Base-by-base conservation (phyloP, 2,888 invertebrate species). In the Leptarthrus brevirostris region DNA sequence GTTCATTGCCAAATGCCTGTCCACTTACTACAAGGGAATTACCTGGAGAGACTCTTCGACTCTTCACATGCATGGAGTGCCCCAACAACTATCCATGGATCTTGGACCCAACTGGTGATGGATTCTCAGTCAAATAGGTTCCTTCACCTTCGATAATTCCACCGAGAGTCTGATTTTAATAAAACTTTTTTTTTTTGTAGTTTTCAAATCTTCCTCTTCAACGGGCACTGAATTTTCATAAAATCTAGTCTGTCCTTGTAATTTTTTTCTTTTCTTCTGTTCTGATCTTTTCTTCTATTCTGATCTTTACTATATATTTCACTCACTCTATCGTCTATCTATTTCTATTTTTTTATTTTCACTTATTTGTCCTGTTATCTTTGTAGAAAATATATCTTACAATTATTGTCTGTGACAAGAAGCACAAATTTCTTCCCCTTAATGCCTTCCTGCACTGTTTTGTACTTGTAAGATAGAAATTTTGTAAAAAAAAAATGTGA, bases 1-100 rank as follows among this genome's bases (percentile, higher is more conserved):
- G 96, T 83, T 96, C 95, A 1, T 86, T 96, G 80, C 96, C 96
- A 74, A 96, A 96, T 82, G 92, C 95, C 72, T 96, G 96, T 83
- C 93, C 95, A 12, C 86, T 96, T 79, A 95, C 91, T 54, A 96
- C 96, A 75, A 88, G 95, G 81, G 96, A 96, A 86, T 86, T 96
- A 78, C 96, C 96, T 34, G 96, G 96, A 76, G 96, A 96, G 86
- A 95, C 94, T 58, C 89, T 96, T 58, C 92, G 96, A 83, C 89
- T 96, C 74, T 96, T 96, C 88, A 96, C 96, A 73, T 96, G 96
- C 86, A 94, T 96, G 93, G 96, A 96, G 85, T 96, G 96, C 85
- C 96, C 96, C 76, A 94, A 95, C 84, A 95, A 96, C 86, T 96
- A 96, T 83, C 96, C 96, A 73, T 96, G 96, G 96, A 92, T 96